Percentiles rank a stretch among this genome's conserved stretches.
Conservation (phyloP, 2,797 vertebrate genomes). For the Peromyscus melanophrys region DNA sequence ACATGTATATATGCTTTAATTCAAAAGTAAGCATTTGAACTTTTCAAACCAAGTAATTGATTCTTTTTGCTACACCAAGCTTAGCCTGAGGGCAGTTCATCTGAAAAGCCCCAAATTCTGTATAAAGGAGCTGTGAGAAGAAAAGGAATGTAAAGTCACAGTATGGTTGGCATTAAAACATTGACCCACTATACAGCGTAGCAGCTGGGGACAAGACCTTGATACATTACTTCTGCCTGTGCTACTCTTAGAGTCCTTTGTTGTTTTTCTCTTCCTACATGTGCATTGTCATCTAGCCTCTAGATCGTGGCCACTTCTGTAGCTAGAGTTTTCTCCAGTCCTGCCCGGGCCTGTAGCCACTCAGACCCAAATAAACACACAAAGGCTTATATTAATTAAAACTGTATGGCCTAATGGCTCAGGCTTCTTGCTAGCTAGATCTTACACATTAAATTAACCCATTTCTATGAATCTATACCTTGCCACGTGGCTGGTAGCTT, state of each 20-base stretch:
- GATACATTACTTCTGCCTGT: neutral
- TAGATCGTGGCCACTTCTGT: neutral
- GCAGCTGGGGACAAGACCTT: neutral
- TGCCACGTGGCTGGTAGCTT: no score
- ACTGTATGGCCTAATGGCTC: no score
- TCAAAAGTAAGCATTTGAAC: neutral
- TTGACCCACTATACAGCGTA: neutral
- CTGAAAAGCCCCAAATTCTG: slow-evolving; percentile 11
- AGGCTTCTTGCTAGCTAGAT: no score
- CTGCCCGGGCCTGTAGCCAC: no score
- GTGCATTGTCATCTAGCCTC: neutral
- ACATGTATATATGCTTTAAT: slow-evolving; percentile 32
- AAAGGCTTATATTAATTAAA: no score
- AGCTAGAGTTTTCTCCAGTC: no score
- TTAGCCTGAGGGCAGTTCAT: neutral
- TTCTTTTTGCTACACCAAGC: neutral
- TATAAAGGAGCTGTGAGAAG: neutral
- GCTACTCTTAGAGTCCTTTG: neutral
- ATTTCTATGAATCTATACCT: no score
- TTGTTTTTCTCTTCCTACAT: neutral
- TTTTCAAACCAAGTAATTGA: slow-evolving; percentile 36
- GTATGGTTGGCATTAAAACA: neutral
- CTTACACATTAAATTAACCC: no score
- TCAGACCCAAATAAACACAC: no score
- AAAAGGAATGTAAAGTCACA: slow-evolving; percentile 8